Evolutionary conservation across 2,888 invertebrate species (phyloP).

Genomic region (Leptogaster cylindrica): DNA sequence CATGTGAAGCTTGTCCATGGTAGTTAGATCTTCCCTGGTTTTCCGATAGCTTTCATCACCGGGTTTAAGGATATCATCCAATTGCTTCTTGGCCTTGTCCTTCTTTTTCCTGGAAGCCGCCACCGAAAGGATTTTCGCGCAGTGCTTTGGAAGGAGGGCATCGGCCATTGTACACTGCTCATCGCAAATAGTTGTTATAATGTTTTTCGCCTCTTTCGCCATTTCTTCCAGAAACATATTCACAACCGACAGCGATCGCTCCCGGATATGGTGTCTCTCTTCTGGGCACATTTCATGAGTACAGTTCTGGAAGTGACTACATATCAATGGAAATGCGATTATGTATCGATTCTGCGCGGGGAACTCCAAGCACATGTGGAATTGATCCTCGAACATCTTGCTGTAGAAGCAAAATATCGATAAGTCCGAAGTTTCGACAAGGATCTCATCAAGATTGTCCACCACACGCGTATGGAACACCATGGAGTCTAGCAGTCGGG

Average conservation of each 20-base stretch:
- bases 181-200: conserved; percentile 97
- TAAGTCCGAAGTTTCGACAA: conserved; percentile 95
- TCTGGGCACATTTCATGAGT: conserved; percentile 98
- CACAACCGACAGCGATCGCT: conserved; percentile 92
- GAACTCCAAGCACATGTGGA: conserved; percentile 98
- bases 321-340: conserved; percentile 96
- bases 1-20: conserved; percentile 99
- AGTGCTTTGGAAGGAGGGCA: conserved; percentile 92
- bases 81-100: conserved; percentile 88
- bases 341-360: conserved; percentile 98
- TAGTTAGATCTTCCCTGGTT: conserved; percentile 94
- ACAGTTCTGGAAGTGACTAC: conserved; percentile 97
- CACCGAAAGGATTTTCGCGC: conserved; percentile 88
- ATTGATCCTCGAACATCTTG: conserved; percentile 96
- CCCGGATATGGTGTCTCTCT: conserved; percentile 95
- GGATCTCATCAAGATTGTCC: conserved; percentile 94
- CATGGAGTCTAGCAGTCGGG: conserved; percentile 91
- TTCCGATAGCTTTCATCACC: conserved; percentile 96
- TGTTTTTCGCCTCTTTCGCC: conserved; percentile 98
- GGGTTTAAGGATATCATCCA: conserved; percentile 86
- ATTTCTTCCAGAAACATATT: conserved; percentile 98
- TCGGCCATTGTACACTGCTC: conserved; percentile 98
- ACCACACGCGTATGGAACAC: conserved; percentile 98
- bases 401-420: conserved; percentile 98
- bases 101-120: conserved; percentile 89